Conservation (phyloP, 2,888 invertebrate genomes). For the Dendrolimus pini region DNA sequence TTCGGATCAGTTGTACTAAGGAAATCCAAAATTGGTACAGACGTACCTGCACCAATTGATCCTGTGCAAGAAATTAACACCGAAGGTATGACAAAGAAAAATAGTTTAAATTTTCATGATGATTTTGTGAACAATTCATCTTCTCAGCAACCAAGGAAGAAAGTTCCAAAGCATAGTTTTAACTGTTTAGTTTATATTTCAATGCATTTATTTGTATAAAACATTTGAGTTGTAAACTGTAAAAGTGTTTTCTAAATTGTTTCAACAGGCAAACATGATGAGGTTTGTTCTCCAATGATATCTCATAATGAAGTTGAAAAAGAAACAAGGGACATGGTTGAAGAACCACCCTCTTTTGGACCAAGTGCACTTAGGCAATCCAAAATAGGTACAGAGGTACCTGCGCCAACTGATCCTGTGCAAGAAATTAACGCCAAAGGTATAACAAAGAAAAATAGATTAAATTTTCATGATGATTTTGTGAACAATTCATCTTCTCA, state of each 20-base stretch:
- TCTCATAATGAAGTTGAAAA: conserved; percentile 64
- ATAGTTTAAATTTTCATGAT: conserved; percentile 92
- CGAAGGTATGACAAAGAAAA: conserved; percentile 94
- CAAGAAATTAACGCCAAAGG: conserved; percentile 90
- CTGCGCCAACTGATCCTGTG: conserved; percentile 84
- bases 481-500: conserved; percentile 86
- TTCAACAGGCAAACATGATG: conserved; percentile 47
- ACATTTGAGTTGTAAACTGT: too few species aligned
- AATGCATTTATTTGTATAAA: too few species aligned
- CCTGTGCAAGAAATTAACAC: conserved; percentile 90
- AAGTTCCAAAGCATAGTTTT: too few species aligned
- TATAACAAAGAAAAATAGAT: conserved; percentile 93
- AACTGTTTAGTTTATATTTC: too few species aligned
- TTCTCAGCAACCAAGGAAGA: conserved; percentile 80
- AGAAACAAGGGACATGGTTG: conserved; percentile 79
- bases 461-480: conserved; percentile 93
- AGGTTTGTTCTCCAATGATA: conserved; percentile 37
- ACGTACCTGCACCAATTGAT: conserved; percentile 81
- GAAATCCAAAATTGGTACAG: conserved; percentile 87
- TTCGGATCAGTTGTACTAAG: conserved; percentile 89
- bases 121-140: conserved; percentile 87
- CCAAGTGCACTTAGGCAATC: conserved; percentile 88
- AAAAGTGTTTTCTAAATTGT: neutral
- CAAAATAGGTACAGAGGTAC: conserved; percentile 85
- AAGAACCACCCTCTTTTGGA: conserved; percentile 83